Base-by-base conservation (phyloP, 2,888 invertebrate species). In the Celastrina argiolus region DNA sequence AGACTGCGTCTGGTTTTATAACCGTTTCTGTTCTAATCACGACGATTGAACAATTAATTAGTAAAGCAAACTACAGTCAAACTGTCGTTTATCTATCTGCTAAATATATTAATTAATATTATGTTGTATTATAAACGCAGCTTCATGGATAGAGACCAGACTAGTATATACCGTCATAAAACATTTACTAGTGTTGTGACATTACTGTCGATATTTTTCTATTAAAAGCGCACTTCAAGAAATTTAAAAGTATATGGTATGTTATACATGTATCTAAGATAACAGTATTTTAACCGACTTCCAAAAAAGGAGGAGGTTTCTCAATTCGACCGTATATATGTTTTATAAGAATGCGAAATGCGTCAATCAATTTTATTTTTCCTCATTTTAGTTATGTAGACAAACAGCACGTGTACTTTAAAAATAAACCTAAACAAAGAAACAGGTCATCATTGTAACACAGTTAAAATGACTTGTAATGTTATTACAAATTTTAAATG, bases 81-180 rank as follows among this genome's bases (percentile, higher is more conserved):
- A 51, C 22, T 51, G 12, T 51, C 51, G 12, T 5, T 26, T 51
- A 51, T 22, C 12, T 22, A 51, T 22, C 51, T 18, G 22, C 51
- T 5, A 14, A 51, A 22, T 14, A 26, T 36, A 61, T 61, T 61
- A 39, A 61, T 61, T 22, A 34, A 36, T 36, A 59, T 7, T 36
- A 10, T 18, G 39, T 61, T 39, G 31, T 26, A 22, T 26, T 34
- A 59, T 16, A 22, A 28, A 56, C 22, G 39, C 59, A 18, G 16
- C 34, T 31, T 61, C 22, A 61, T 61, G 22, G 18, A 34, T 59
- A 39, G 10, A 31, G 12, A 36, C 18, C 34, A 61, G 61, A 61
- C 61, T 61, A 61, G 61, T 61, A 39, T 59, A 39, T 36, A 61
- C 12, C 36, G 16, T 16, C 59, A 36, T 59, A 36, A 59, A 59